Conservation (phyloP, 1,140 invertebrate genomes). For the Cardiocondyla obscurior region DNA sequence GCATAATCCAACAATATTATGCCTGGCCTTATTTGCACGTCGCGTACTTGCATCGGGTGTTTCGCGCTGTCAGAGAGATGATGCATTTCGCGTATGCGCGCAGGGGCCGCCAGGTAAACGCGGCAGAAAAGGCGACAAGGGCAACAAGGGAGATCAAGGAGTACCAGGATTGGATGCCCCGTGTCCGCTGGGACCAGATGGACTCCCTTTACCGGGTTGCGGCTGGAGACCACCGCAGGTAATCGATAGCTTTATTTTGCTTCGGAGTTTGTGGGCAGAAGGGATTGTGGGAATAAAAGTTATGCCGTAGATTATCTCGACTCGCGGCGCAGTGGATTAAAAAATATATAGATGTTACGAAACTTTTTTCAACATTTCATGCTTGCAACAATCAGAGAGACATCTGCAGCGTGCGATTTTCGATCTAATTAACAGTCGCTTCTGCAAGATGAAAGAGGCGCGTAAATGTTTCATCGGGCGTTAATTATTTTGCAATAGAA, state of each 20-base stretch:
- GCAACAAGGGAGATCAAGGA: slow-evolving; percentile 96
- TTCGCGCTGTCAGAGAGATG: slow-evolving; percentile 20
- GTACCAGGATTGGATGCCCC: slow-evolving; percentile 98
- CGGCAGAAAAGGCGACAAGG: slow-evolving; percentile 95
- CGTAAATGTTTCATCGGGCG: neutral
- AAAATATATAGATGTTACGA: neutral
- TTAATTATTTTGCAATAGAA: neutral
- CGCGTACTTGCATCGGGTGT: slow-evolving; percentile 49
- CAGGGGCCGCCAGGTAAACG: slow-evolving; percentile 94
- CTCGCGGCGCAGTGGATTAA: neutral
- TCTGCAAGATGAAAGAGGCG: neutral
- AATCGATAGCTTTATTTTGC: slow-evolving; percentile 60
- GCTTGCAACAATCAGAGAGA: neutral
- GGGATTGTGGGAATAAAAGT: slow-evolving; percentile 8
- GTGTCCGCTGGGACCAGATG: slow-evolving; percentile 96
- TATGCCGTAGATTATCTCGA: neutral
- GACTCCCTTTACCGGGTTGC: slow-evolving; percentile 96
- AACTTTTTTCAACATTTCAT: neutral
- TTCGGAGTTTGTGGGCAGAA: neutral
- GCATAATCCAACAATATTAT: slow-evolving; percentile 67
- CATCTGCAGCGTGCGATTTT: neutral
- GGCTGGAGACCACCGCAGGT: slow-evolving; percentile 96
- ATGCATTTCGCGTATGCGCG: slow-evolving; percentile 70
- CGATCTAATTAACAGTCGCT: neutral
- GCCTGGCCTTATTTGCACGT: slow-evolving; percentile 80